These are phyloP conservation scores for Alitta virens DNA, from an alignment of 2,888 invertebrate species.

Conservation along the genomic window DNA sequence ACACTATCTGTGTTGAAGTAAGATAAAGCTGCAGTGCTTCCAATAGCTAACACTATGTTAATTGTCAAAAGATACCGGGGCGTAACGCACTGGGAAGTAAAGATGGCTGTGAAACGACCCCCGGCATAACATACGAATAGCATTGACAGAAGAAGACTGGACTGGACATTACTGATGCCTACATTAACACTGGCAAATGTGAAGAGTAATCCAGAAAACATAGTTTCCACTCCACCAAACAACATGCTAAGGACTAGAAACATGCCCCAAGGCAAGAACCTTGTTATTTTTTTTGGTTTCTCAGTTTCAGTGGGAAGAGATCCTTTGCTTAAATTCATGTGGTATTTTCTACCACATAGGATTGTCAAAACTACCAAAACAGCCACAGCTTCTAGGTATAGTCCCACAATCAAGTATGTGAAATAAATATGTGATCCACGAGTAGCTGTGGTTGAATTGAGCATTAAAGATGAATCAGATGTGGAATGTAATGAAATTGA, in stretches of 20 bases:
- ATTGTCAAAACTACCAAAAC: background rate
- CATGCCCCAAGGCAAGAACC: background rate
- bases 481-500: background rate
- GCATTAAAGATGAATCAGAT: background rate
- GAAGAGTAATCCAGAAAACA: constrained; percentile 9
- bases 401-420: constrained; percentile 6
- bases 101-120: constrained; percentile 2
- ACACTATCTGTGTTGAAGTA: constrained; percentile 4
- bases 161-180: background rate
- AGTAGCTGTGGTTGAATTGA: background rate
- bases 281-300: background rate
- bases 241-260: constrained; percentile 1
- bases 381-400: constrained; percentile 3
- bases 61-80: background rate
- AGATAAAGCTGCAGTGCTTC: background rate
- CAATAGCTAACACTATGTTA: background rate
- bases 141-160: constrained; percentile 4
- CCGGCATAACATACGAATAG: background rate
- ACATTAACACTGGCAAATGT: constrained; percentile 7
- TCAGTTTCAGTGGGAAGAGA: background rate
- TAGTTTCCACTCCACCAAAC: constrained; percentile 11
- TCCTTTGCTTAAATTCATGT: background rate
- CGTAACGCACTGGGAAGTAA: constrained; percentile 7
- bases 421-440: background rate
- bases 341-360: background rate